Evolutionary conservation across 2,888 invertebrate species (phyloP), one percentile per base, ranked within the genome.

Genomic region (Creontiades dilutus): DNA sequence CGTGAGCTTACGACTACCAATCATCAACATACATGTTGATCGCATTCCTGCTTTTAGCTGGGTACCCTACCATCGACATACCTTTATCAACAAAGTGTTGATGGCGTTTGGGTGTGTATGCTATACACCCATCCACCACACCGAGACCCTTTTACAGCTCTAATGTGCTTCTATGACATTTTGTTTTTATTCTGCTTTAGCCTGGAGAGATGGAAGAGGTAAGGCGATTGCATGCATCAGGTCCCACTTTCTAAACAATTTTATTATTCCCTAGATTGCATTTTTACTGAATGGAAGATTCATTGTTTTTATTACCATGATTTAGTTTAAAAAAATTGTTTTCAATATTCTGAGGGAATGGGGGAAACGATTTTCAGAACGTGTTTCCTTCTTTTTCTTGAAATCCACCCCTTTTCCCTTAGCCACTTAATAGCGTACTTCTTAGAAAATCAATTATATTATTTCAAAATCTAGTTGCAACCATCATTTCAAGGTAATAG

Each of bases 131-230:
- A 2, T 2, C 19, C 19, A 68, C 68, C 23, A 23, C 68, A 68
- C 68, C 68, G 68, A 68, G 68, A 19, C 68, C 68, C 68, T 68
- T 68, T 12, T 23, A 68, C 68, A 68, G 68, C 68, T 68, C 68
- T 68, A 68, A 68, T 68, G 68, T 68, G 68, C 68, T 68, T 68
- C 68, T 68, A 68, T 68, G 68, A 68, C 68, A 68, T 68, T 80
- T 80, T 88, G 47, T 87, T 88, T 88, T 52, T 80, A 78, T 88
- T 88, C 88, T 52, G 90, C 89, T 90, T 57, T 89, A 91, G 91
- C 91, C 90, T 57, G 90, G 91, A 76, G 90, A 91, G 48, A 88
- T 81, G 90, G 90, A 91, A 75, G 91, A 91, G 91, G 91, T 90
- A 91, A 90, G 91, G 84, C 27, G 52, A 88, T 85, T 86, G 86